Conservation (phyloP, 2,797 vertebrate species). For the Myripristis murdjan region DNA sequence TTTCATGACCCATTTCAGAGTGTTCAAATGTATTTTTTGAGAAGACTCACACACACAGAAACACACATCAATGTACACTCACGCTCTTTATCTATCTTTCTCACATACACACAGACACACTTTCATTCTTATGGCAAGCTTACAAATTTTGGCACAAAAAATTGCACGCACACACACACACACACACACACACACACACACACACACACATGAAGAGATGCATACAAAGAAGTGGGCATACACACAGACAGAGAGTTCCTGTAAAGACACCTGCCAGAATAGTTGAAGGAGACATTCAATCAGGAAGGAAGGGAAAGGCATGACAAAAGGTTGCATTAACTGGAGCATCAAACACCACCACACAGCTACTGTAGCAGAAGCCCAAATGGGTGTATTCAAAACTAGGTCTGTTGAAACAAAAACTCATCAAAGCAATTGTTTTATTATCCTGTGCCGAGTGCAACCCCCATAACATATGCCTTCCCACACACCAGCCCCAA, state of each 20-base stretch:
- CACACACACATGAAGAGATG: background rate
- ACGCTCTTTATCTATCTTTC: no score
- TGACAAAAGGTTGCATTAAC: constrained; percentile 25
- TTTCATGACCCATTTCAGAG: background rate
- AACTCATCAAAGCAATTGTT: constrained; percentile 71
- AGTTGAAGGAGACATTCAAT: background rate
- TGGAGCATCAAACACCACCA: constrained; percentile 39
- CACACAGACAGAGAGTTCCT: background rate
- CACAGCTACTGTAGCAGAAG: constrained; percentile 20
- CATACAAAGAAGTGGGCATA: background rate
- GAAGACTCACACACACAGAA: background rate
- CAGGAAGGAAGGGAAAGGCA: background rate
- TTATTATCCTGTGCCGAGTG: constrained; percentile 58
- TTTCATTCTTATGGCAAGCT: no score
- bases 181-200: background rate
- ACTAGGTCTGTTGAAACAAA: constrained; percentile 67
- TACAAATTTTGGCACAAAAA: background rate
- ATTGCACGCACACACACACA: background rate
- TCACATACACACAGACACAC: no score
- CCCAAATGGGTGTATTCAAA: constrained; percentile 52
- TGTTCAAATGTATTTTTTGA: background rate
- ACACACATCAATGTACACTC: background rate
- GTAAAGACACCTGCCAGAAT: background rate
- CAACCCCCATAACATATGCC: constrained; percentile 48
- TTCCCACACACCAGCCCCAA: constrained; percentile 50